These are phyloP conservation scores for Ailuropoda melanoleuca DNA, from an alignment of 2,113 vertebrate genomes.

Conservation along the genomic window DNA sequence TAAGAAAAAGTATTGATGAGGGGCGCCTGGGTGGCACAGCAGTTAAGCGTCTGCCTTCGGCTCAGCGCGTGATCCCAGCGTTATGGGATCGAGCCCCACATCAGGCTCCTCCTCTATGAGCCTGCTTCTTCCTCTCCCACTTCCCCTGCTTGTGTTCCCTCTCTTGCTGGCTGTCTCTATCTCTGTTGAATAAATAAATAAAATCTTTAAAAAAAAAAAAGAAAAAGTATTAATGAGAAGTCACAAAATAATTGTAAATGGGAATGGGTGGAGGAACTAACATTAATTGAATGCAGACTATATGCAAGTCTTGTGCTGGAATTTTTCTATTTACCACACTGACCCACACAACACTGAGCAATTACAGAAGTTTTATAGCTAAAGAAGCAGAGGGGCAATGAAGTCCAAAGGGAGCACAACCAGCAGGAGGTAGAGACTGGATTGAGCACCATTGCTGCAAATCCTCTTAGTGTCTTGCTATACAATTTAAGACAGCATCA, in stretches of 20 bases:
- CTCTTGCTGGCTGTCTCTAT: no score
- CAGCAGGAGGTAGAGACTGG: background rate
- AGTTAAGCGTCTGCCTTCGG: no score
- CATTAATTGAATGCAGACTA: background rate
- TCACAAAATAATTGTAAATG: background rate
- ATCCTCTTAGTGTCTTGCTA: background rate
- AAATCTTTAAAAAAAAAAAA: no score
- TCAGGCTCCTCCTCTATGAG: no score
- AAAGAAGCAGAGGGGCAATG: background rate
- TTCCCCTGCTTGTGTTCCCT: no score
- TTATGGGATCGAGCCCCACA: no score
- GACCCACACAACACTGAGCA: background rate
- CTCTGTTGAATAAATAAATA: no score
- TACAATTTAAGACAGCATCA: background rate
- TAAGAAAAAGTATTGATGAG: background rate
- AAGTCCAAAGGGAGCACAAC: background rate
- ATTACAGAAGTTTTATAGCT: background rate
- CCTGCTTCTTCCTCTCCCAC: no score
- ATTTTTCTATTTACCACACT: background rate
- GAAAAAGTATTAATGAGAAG: no score
- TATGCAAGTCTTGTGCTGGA: background rate
- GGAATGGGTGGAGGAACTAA: background rate
- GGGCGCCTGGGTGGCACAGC: no score
- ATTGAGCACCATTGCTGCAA: background rate
- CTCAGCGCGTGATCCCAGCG: no score